Percentiles rank a stretch among this genome's conserved stretches.
Conservation (phyloP, 2,113 vertebrate genomes). For the human region GRCh38 chr2:176706501-176707000, state of each 20-base stretch:
- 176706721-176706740: not conserved
- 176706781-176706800: not conserved
- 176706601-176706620: not conserved
- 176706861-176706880: not conserved
- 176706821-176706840: not conserved
- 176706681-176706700: not conserved
- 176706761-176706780: not conserved
- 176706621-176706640: not conserved
- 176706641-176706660: not conserved
- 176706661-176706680: not conserved
- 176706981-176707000: not conserved
- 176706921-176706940: not conserved
- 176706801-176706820: not conserved
- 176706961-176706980: constrained; percentile 2
- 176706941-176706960: not conserved
- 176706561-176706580: not conserved
- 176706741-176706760: not conserved
- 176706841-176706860: not conserved
- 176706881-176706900: not conserved
- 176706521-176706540: not conserved
- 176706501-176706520: not conserved
- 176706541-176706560: not conserved
- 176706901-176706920: constrained; percentile 17
- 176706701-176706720: not conserved
- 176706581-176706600: not conserved